Percentiles rank a stretch among this genome's conserved stretches.
Conservation (phyloP, 2,113 vertebrate genomes). For the Cercopithecus mona region DNA sequence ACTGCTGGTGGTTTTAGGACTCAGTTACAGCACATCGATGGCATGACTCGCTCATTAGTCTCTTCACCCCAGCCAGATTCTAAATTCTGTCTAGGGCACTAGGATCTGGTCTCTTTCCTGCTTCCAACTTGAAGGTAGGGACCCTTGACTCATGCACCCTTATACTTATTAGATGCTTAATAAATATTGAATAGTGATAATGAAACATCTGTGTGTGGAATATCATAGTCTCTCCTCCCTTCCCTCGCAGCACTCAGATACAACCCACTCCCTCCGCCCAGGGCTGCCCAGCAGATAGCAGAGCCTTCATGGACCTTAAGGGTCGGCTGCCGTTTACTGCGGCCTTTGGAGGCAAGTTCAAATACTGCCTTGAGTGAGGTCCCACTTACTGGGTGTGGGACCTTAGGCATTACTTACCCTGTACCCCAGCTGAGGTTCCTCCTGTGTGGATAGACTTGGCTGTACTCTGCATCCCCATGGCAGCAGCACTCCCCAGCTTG, state of each 20-base stretch:
- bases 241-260: neutral
- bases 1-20: neutral
- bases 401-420: neutral
- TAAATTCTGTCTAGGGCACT: neutral
- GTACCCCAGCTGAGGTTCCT: neutral
- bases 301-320: neutral
- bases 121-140: neutral
- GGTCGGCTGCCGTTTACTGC: neutral
- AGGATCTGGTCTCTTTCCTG: neutral
- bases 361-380: neutral
- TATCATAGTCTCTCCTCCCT: neutral
- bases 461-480: neutral
- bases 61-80: neutral
- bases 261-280: too few species aligned
- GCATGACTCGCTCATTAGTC: neutral
- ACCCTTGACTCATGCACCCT: neutral
- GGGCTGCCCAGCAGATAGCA: neutral
- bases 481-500: neutral
- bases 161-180: neutral
- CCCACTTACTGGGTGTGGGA: neutral
- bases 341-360: neutral
- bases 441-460: too few species aligned
- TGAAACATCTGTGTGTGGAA: neutral
- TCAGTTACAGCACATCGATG: accelerated
- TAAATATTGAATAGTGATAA: neutral